Evolutionary conservation across 2,113 vertebrate species (phyloP), one percentile per base, ranked within the genome.

Genomic region (Alligator mississippiensis): DNA sequence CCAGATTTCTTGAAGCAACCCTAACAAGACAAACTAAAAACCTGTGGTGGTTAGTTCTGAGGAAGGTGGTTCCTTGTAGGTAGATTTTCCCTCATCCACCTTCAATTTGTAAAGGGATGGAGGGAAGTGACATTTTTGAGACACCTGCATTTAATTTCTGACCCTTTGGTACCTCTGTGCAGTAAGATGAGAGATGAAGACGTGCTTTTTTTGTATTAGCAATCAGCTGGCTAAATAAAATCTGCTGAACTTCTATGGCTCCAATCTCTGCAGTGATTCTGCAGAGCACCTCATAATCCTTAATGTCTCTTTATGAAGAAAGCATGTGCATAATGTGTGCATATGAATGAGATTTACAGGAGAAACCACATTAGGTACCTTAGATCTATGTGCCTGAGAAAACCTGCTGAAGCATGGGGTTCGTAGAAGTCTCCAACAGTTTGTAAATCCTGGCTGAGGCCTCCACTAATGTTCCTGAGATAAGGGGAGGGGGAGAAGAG

Each of bases 391-490:
- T 55, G 62, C 87, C 85, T 30, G 70, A 60, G 2, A 88, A 94
- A 74, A 64, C 19, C 38, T 28, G 19, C 14, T 62, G 58, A 55
- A 90, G 64, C 70, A 21, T 64, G 88, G 80, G 90, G 85, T 94
- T 68, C n/a, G 90, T 93, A 97, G 95, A 90, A 30, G 15, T 76
- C 95, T 90, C 92, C 18, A 88, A 74, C 84, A 90, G 81, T 88
- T 95, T 92, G 87, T 95, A 96, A 96, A 92, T 93, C 70, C 91
- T 89, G 95, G 95, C 93, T 95, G 90, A 89, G 70, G 9, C 94
- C 97, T 97, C 97, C 95, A 77, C 91, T 97, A 95, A 5, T 88
- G 87, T 90, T 95, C 92, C 93, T 89, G 85, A 96, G 96, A 97
- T 95, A 96, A 96, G 93, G 84, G 94, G 70, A 77, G 59, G 94